Percentiles rank a stretch among this genome's conserved stretches.
Evolutionary conservation across 2,797 vertebrate genomes (phyloP).

Genomic region (Falco rusticolus): DNA sequence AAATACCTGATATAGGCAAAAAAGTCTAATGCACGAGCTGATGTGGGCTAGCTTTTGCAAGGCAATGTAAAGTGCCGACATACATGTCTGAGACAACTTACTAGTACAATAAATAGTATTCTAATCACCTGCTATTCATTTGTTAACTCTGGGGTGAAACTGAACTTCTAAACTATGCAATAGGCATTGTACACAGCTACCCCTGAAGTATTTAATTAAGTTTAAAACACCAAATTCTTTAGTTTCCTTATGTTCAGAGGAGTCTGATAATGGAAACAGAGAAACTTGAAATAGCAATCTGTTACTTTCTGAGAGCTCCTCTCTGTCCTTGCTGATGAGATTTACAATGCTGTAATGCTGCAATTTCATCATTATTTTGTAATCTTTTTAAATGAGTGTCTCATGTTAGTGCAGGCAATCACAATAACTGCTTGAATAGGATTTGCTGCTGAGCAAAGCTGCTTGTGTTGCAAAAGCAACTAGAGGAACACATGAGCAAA

Average conservation of each 20-base stretch:
- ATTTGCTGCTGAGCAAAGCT: conserved; percentile 52
- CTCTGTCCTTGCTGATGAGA: conserved; percentile 29
- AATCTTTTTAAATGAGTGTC: conserved; percentile 66
- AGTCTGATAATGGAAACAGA: neutral
- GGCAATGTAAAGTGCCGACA: neutral
- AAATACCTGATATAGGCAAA: neutral
- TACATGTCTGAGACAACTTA: neutral
- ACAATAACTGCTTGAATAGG: conserved; percentile 49
- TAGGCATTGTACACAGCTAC: neutral
- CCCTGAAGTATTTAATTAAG: conserved; percentile 6
- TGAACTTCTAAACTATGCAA: neutral
- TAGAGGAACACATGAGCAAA: neutral
- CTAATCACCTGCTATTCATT: neutral
- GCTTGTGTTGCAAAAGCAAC: conserved; percentile 57
- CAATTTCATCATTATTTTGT: conserved; percentile 70
- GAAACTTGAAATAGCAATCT: neutral
- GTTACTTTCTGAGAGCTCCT: neutral
- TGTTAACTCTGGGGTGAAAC: neutral
- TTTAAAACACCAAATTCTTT: neutral
- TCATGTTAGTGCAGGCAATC: conserved; percentile 58
- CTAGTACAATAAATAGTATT: neutral
- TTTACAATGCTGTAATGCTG: conserved; percentile 41
- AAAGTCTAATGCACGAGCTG: neutral
- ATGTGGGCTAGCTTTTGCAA: neutral
- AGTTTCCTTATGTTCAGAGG: neutral